Evolutionary conservation across 2,113 vertebrate species (phyloP).

Genomic region (Rousettus leschenaultii): DNA sequence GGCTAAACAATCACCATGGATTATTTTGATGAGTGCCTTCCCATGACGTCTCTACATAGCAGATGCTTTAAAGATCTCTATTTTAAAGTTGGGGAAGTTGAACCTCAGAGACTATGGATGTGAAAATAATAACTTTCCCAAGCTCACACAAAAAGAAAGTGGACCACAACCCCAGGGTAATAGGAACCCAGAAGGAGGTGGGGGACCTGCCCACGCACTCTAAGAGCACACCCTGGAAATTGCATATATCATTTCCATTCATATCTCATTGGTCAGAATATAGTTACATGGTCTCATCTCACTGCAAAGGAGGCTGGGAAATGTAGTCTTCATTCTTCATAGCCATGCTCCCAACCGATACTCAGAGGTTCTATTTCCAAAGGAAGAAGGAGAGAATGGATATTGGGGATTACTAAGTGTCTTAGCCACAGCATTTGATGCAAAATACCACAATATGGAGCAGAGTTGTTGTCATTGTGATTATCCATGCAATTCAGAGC

Average conservation of each 20-base stretch:
- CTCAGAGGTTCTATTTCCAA: not conserved
- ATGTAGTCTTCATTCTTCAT: not conserved
- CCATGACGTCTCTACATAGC: not conserved
- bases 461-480: not conserved
- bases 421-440: not conserved
- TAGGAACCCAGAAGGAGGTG: not conserved
- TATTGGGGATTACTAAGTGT: not conserved
- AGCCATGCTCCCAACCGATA: not conserved
- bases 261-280: not conserved
- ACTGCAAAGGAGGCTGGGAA: not conserved
- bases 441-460: not conserved
- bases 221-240: not conserved
- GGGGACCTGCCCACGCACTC: not conserved
- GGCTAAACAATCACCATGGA: not conserved
- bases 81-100: not conserved
- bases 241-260: not conserved
- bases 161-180: not conserved
- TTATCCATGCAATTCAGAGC: not conserved
- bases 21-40: not conserved
- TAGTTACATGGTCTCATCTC: not conserved
- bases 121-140: not conserved
- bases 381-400: not conserved
- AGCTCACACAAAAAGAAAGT: not conserved
- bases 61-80: not conserved
- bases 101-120: conserved; percentile 1